phyloP scores from a whole-genome alignment of 2,888 invertebrate species.

The Polietes domitor region DNA sequence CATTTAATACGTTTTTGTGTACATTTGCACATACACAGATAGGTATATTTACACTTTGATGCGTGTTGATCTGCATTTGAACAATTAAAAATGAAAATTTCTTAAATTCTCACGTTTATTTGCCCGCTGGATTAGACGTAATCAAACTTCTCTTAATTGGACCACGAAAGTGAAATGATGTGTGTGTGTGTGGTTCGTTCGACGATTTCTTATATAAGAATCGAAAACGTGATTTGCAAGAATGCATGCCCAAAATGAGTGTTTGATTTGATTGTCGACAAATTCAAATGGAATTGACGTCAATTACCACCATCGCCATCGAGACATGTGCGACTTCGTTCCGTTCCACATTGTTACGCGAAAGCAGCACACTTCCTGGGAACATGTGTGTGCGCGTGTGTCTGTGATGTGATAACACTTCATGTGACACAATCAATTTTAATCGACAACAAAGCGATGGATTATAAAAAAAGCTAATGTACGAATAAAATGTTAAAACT shows the following conservation, averaged over 20 bases:
- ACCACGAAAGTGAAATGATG: slow-evolving; percentile 41
- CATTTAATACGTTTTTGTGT: background rate
- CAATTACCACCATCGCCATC: background rate
- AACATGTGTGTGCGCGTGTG: background rate
- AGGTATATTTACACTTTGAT: no score
- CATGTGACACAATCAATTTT: background rate
- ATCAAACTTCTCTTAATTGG: background rate
- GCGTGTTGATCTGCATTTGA: background rate
- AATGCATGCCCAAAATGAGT: slow-evolving; percentile 42
- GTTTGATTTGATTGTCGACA: slow-evolving; percentile 2
- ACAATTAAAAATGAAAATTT: background rate
- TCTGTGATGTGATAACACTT: background rate
- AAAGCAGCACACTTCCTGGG: slow-evolving; percentile 46
- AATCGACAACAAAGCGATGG: slow-evolving; percentile 36
- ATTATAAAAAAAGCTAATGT: background rate
- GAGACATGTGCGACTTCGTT: background rate
- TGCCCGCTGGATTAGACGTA: background rate
- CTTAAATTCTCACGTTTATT: slow-evolving; percentile 45
- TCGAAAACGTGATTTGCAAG: slow-evolving; percentile 52
- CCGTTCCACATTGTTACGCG: background rate
- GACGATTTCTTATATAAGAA: slow-evolving; percentile 24
- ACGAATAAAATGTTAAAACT: slow-evolving; percentile 28
- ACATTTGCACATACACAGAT: background rate
- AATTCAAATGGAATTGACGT: slow-evolving; percentile 35
- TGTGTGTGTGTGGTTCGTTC: background rate